A percentile compares a stretch with the other conserved stretches of the same genome.
Evolutionary conservation across 1,140 invertebrate genomes (phyloP).

Genomic region (Microplitis mediator): DNA sequence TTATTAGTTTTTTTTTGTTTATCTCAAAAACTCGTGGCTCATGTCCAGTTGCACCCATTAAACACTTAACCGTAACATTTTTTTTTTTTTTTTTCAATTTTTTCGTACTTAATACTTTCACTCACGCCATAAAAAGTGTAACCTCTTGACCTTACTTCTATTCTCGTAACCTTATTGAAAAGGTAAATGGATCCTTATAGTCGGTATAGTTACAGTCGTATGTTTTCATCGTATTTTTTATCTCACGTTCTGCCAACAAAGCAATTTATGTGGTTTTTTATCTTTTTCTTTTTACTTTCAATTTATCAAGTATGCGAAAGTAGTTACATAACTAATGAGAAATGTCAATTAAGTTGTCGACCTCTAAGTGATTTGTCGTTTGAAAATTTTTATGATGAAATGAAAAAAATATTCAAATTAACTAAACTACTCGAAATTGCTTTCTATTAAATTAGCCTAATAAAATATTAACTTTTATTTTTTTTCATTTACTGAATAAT

Average conservation of each 20-base stretch:
- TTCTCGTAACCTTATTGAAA: constrained; percentile 11
- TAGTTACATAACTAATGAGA: not conserved
- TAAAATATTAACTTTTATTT: no score
- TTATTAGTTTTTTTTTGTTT: not conserved
- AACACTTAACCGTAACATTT: not conserved
- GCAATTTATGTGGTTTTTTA: constrained; percentile 17
- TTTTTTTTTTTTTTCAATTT: not conserved
- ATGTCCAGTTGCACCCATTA: not conserved
- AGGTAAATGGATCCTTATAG: constrained; percentile 13
- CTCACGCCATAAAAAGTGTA: not conserved
- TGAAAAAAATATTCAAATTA: no score
- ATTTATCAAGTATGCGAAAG: no score
- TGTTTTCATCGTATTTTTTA: not conserved
- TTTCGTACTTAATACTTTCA: not conserved
- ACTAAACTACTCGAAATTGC: no score
- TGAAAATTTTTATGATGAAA: no score
- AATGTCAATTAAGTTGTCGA: not conserved
- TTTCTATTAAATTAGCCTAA: no score
- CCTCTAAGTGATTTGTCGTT: no score
- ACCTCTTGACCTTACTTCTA: constrained; percentile 5
- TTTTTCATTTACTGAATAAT: no score
- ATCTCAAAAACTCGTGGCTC: not conserved
- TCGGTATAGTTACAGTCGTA: not conserved
- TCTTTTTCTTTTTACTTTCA: not conserved
- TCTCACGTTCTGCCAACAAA: constrained; percentile 18